These are phyloP conservation scores for Myocastor coypus DNA, from an alignment of 2,113 vertebrate genomes.

Conservation along the genomic window DNA sequence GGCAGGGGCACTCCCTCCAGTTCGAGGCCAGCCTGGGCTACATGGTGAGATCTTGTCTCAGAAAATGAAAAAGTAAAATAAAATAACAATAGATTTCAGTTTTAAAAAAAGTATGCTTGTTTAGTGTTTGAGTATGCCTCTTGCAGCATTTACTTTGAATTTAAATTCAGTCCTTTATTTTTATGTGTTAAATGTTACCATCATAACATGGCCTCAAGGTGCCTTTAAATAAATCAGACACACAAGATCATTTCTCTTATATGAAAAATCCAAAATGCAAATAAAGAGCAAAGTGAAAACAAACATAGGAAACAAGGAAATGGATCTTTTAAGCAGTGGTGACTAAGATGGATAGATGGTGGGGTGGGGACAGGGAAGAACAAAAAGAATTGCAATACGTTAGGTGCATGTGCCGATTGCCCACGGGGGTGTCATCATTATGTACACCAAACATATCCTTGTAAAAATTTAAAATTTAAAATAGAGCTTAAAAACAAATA, in stretches of 20 bases:
- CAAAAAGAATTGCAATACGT: not conserved
- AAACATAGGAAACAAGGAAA: not conserved
- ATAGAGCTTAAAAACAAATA: not conserved
- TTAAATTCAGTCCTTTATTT: not conserved
- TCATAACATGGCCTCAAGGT: not conserved
- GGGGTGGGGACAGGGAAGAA: not conserved
- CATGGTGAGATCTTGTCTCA: not conserved
- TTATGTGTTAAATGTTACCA: not conserved
- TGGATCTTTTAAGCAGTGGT: not conserved
- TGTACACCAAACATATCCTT: not conserved
- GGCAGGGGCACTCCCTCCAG: not conserved
- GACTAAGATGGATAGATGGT: not conserved
- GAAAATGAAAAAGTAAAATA: not conserved
- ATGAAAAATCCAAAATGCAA: not conserved
- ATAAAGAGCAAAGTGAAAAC: not conserved
- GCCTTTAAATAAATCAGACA: not conserved
- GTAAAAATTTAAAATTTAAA: not conserved
- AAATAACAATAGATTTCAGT: not conserved
- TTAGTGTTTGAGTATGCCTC: not conserved
- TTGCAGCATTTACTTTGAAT: not conserved
- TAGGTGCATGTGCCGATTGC: not conserved
- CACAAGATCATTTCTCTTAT: not conserved
- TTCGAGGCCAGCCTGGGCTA: not conserved
- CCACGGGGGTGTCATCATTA: not conserved
- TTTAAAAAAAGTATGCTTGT: not conserved